Evolutionary conservation across 2,113 vertebrate genomes (phyloP), one percentile per base, ranked within the genome.

Genomic region (Rhinolophus ferrumequinum): DNA sequence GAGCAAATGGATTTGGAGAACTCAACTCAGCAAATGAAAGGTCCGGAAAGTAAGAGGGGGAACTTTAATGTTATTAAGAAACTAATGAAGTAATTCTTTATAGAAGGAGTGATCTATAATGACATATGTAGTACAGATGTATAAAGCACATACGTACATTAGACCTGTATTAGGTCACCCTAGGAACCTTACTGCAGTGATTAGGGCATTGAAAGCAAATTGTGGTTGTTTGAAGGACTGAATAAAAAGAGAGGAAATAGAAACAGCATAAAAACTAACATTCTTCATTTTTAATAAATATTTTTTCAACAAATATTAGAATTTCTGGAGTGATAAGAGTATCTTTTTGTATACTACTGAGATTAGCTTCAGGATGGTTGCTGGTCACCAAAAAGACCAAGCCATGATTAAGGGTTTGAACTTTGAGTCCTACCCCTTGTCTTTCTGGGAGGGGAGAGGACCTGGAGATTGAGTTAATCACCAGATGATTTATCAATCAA

Each of bases 41-140:
- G 52, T 81, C 11, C 41, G 8, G 94, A 86, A 93, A 76, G 16
- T 41, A 69, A 33, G 1, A 73, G 50, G 8, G 75, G 15, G 15
- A 95, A 47, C 16, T 13, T 26, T 44, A 85, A 33, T 26, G 30
- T 60, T 70, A 69, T 56, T 44, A 86, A 77, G 28, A 95, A 92
- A 90, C 24, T 72, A 89, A 87, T 28, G 30, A 50, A 95, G 60
- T 28, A 79, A 73, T 19, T 79, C 91, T 89, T 84, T 60, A 73
- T 14, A 81, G 41, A 92, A 13, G 21, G 52, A 35, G 5, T 93
- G 24, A 67, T 52, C 66, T 92, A 22, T 62, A 97, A 69, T 28
- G 47, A 62, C 58, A 91, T 84, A 96, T 22, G 66, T n/a, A 92
- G 8, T 69, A 66, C 0, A 91, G 33, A 52, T 52, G 7, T 44